Evolutionary conservation across 2,797 vertebrate genomes (phyloP).

Genomic region (Semotilus atromaculatus): DNA sequence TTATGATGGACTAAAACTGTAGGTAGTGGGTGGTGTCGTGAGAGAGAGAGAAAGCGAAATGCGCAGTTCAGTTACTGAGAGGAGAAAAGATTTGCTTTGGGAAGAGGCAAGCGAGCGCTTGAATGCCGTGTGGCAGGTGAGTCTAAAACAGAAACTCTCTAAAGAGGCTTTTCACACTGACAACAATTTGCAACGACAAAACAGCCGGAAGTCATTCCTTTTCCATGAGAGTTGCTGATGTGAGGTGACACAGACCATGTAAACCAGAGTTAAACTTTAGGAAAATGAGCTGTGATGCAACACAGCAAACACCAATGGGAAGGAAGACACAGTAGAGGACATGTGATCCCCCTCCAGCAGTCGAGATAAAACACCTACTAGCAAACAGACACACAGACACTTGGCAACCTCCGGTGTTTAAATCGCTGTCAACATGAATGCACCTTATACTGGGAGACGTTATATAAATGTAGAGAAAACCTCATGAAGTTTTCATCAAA

Average conservation of each 20-base stretch:
- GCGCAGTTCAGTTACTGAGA: conserved; percentile 5
- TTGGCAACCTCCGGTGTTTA: neutral
- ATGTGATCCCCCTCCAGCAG: conserved; percentile 15
- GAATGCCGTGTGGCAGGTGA: conserved; percentile 7
- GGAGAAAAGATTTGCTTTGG: conserved; percentile 22
- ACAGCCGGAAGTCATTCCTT: neutral
- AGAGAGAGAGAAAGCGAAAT: conserved; percentile 22
- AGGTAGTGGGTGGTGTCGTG: conserved; percentile 45
- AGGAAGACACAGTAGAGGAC: neutral
- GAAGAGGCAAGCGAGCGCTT: neutral
- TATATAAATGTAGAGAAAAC: conserved; percentile 5
- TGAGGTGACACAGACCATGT: neutral
- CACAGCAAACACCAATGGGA: neutral
- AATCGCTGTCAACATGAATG: neutral
- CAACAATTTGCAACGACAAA: neutral
- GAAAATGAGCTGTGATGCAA: neutral
- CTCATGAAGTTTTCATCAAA: conserved; percentile 14
- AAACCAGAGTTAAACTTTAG: neutral
- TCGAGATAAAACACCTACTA: neutral
- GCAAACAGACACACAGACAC: neutral
- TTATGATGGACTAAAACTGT: conserved; percentile 40
- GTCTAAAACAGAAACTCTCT: conserved; percentile 1
- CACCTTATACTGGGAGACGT: neutral
- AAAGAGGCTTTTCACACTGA: neutral
- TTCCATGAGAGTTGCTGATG: neutral